phyloP scores from a whole-genome alignment of 1,140 invertebrate species.

The Cherax destructor region DNA sequence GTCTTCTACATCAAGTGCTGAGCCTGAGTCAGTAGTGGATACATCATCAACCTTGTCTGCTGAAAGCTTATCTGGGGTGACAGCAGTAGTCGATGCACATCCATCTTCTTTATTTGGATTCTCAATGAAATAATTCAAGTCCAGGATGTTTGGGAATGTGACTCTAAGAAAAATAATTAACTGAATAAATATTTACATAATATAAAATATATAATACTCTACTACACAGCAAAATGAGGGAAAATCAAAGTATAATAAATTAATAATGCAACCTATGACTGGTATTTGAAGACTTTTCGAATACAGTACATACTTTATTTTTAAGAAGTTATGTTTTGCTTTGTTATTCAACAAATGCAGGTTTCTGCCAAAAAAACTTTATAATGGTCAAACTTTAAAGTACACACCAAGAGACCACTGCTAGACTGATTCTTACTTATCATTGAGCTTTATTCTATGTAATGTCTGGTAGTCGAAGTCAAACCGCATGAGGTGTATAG shows the following conservation, averaged over 20 bases:
- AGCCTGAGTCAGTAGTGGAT: conserved; percentile 83
- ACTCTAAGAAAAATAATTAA: conserved; percentile 79
- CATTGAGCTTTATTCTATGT: conserved; percentile 93
- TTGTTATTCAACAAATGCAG: too few species aligned
- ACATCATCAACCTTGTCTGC: conserved; percentile 78
- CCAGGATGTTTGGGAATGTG: conserved; percentile 87
- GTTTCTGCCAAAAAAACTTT: background rate
- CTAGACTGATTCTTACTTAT: conserved; percentile 81
- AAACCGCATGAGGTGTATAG: conserved; percentile 92
- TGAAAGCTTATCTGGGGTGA: conserved; percentile 68
- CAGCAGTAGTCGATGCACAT: background rate
- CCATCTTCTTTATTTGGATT: conserved; percentile 45
- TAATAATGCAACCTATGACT: too few species aligned
- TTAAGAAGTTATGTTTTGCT: too few species aligned
- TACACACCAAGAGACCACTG: background rate
- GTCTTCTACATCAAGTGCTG: conserved; percentile 82
- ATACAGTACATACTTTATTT: too few species aligned
- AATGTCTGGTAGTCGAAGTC: conserved; percentile 93
- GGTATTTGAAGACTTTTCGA: too few species aligned
- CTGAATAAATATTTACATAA: background rate
- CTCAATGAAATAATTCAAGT: conserved; percentile 87
- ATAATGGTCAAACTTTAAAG: background rate
- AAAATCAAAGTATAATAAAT: too few species aligned
- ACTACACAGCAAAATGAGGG: too few species aligned
- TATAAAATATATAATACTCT: too few species aligned